Conservation (phyloP, 2,888 invertebrate species). For the Apoderus coryli region DNA sequence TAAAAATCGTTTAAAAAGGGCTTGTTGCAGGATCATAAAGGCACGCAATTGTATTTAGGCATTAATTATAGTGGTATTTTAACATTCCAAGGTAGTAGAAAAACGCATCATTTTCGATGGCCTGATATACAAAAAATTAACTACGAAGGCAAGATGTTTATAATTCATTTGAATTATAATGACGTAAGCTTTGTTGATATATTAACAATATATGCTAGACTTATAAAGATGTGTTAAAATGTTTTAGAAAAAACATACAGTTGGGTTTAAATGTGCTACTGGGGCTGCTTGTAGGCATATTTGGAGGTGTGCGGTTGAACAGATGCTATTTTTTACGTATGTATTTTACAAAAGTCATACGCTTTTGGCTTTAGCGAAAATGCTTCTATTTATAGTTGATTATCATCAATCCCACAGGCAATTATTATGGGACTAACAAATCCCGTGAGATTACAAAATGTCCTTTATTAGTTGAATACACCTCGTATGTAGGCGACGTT, state of each 20-base stretch:
- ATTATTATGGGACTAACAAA: too few species aligned
- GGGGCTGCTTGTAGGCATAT: slow-evolving; percentile 87
- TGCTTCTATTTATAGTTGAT: too few species aligned
- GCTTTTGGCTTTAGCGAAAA: too few species aligned
- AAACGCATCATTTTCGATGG: slow-evolving; percentile 94
- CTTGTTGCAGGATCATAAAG: slow-evolving; percentile 69
- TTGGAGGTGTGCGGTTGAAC: slow-evolving; percentile 95
- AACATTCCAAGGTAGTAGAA: slow-evolving; percentile 84
- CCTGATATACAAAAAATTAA: slow-evolving; percentile 90
- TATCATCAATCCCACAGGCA: too few species aligned
- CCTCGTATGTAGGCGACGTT: too few species aligned
- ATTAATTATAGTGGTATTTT: slow-evolving; percentile 92
- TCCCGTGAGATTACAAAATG: too few species aligned
- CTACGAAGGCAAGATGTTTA: slow-evolving; percentile 96
- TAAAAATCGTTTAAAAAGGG: slow-evolving; percentile 17
- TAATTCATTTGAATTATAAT: slow-evolving; percentile 81
- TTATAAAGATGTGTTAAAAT: too few species aligned
- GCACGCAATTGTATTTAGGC: slow-evolving; percentile 83
- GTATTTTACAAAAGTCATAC: too few species aligned
- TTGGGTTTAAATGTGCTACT: slow-evolving; percentile 91
- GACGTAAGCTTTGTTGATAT: slow-evolving; percentile 68
- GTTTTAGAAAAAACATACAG: slow-evolving; percentile 79
- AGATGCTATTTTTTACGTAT: slow-evolving; percentile 97
- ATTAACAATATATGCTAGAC: too few species aligned
- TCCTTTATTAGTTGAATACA: too few species aligned